Base-by-base conservation (phyloP, 2,113 vertebrate species). In the Ceratotherium simum region DNA sequence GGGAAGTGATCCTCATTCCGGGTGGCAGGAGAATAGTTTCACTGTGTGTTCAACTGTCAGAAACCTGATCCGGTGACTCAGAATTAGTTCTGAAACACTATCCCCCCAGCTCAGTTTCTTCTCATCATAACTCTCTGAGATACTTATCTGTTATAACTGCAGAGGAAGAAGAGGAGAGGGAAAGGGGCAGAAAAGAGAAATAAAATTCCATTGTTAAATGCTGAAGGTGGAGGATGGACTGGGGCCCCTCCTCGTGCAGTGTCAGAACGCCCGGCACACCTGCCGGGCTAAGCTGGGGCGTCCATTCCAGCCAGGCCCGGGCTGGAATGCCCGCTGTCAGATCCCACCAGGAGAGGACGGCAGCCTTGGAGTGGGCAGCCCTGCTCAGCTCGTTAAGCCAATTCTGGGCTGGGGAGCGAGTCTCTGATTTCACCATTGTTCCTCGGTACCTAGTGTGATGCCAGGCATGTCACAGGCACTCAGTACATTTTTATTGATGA, bases 11-110 rank as follows among this genome's bases (percentile, higher is more conserved):
- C 89, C 18, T 20, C 31, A 88, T 72, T 84, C 31, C 76, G 1
- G 0, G 62, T 75, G 16, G 89, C 27, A 31, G 58, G 39, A 95
- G 31, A 82, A 8, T 69, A 56, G 95, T 92, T 90, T 94, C 42
- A 62, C 0, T 0, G 69, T 70, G 42, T 90, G n/a, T 42, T 56
- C 51, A 27, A 36, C 46, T 56, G 94, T 96, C 27, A 70, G 91
- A 96, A 97, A 97, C 72, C 31, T 20, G 70, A 94, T 92, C 84
- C 2, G 1, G 39, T 58, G 70, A 84, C 76, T 97, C 75, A 78
- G 96, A 97, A 84, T 51, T 58, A 29, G 16, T 90, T 97, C 70
- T 89, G 93, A 97, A 97, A 96, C 42, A 62, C 54, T 96, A 82
- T 84, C 51, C 36, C 8, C n/a, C 42, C 23, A 36, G 84, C 27